Evolutionary conservation across 2,888 invertebrate species (phyloP).

Genomic region (Beris chalybata): DNA sequence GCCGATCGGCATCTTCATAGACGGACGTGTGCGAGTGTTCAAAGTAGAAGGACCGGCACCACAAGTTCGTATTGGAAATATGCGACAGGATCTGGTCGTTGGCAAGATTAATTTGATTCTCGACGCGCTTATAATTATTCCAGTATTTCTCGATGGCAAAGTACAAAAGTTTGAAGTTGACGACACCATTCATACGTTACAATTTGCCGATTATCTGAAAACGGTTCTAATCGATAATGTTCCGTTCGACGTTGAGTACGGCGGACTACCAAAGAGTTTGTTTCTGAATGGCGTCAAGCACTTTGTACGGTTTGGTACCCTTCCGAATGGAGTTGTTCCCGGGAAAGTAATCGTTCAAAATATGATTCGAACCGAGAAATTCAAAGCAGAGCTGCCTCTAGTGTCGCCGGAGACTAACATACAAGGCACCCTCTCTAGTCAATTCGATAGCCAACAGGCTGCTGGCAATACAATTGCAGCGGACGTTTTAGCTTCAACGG

Average conservation of each 20-base stretch:
- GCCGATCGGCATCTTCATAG: slow-evolving; percentile 77
- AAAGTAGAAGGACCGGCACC: slow-evolving; percentile 90
- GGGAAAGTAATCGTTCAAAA: slow-evolving; percentile 70
- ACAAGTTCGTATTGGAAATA: slow-evolving; percentile 86
- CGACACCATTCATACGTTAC: slow-evolving; percentile 71
- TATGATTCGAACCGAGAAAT: slow-evolving; percentile 66
- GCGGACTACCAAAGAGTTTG: slow-evolving; percentile 80
- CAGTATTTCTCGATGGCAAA: slow-evolving; percentile 81
- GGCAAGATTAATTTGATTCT: slow-evolving; percentile 84
- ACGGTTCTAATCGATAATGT: slow-evolving; percentile 79
- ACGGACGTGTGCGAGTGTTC: slow-evolving; percentile 74
- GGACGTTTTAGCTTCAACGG: not conserved
- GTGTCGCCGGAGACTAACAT: not conserved
- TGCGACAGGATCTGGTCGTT: slow-evolving; percentile 78
- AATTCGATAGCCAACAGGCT: slow-evolving; percentile 21
- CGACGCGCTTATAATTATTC: slow-evolving; percentile 76
- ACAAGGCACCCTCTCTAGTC: not conserved
- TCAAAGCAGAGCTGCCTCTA: slow-evolving; percentile 35
- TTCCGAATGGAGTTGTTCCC: slow-evolving; percentile 73
- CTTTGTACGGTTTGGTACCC: slow-evolving; percentile 77
- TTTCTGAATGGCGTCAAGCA: slow-evolving; percentile 74
- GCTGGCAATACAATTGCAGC: slow-evolving; percentile 26
- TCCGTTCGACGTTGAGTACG: slow-evolving; percentile 78
- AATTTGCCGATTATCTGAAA: slow-evolving; percentile 76
- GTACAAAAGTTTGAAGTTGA: slow-evolving; percentile 77